phyloP scores from a whole-genome alignment of 2,113 vertebrate species.

The Myrmecobius fasciatus region DNA sequence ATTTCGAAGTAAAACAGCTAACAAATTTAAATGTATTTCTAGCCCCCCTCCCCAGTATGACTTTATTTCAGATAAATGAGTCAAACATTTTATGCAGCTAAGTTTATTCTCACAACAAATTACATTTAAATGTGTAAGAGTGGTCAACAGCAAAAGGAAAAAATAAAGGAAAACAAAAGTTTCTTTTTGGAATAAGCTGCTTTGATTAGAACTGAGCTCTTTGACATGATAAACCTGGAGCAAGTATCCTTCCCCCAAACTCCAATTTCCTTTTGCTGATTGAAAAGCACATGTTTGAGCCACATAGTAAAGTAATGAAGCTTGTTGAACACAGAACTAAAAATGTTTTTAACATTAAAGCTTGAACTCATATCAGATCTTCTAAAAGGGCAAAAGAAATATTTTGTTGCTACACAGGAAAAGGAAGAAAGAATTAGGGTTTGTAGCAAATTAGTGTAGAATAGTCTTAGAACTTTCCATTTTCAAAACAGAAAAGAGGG shows the following conservation, averaged over 20 bases:
- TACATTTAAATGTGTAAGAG: constrained; percentile 92
- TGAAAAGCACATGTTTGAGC: background rate
- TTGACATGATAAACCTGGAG: constrained; percentile 16
- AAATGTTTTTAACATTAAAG: background rate
- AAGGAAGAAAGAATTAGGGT: constrained; percentile 28
- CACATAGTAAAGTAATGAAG: constrained; percentile 16
- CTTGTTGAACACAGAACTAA: constrained; percentile 15
- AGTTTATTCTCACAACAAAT: constrained; percentile 96
- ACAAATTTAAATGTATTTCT: background rate
- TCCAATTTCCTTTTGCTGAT: constrained; percentile 39
- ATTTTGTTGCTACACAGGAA: constrained; percentile 12
- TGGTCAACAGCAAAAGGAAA: constrained; percentile 84
- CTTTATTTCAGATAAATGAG: constrained; percentile 71
- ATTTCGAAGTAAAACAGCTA: constrained; percentile 52
- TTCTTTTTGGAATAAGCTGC: constrained; percentile 59
- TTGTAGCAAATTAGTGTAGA: constrained; percentile 2
- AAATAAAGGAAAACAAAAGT: constrained; percentile 54
- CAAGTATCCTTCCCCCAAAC: constrained; percentile 18
- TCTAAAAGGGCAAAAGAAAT: constrained; percentile 27
- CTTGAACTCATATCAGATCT: constrained; percentile 13
- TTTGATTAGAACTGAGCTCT: constrained; percentile 51
- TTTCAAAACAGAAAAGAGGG: background rate
- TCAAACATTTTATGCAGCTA: constrained; percentile 80
- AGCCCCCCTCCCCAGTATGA: background rate
- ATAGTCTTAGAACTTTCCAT: background rate